Evolutionary conservation across 92 coral and sea anemone genomes (phyloP).

Genomic region (Porites evermanni): DNA sequence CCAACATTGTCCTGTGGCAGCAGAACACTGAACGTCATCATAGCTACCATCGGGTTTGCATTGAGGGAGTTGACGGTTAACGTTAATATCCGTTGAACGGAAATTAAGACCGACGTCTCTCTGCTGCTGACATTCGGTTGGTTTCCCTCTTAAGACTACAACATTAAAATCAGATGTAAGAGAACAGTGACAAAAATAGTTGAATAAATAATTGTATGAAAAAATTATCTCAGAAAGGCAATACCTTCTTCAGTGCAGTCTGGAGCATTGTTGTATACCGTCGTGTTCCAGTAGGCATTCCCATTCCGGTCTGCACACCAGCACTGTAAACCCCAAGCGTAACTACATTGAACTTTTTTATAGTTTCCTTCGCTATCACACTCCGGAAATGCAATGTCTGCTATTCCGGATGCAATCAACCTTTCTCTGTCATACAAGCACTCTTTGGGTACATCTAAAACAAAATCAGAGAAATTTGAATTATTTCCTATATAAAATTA

Average conservation of each 20-base stretch:
- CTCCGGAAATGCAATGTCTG: constrained; percentile 67
- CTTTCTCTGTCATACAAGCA: constrained; percentile 65
- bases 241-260: constrained; percentile 72
- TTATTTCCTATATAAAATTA: too few relatives aligned
- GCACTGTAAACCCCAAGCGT: constrained; percentile 66
- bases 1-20: constrained; percentile 83
- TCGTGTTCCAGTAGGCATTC: constrained; percentile 67
- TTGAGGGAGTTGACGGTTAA: constrained; percentile 63
- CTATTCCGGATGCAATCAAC: constrained; percentile 35
- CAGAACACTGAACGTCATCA: constrained; percentile 79
- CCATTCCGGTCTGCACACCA: constrained; percentile 95
- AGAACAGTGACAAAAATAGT: background rate
- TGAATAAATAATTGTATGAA: background rate
- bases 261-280: constrained; percentile 53
- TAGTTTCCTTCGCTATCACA: constrained; percentile 81
- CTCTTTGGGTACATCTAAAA: constrained; percentile 48
- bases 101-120: constrained; percentile 67
- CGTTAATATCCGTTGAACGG: constrained; percentile 18
- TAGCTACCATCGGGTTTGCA: constrained; percentile 87
- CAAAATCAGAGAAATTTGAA: background rate
- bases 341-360: constrained; percentile 77
- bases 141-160: constrained; percentile 54
- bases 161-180: background rate
- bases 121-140: constrained; percentile 62
- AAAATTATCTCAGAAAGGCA: too few relatives aligned